A percentile compares a stretch with the other conserved stretches of the same genome.
Conservation (phyloP, 1,140 invertebrate species). For the Eumeta japonica region DNA sequence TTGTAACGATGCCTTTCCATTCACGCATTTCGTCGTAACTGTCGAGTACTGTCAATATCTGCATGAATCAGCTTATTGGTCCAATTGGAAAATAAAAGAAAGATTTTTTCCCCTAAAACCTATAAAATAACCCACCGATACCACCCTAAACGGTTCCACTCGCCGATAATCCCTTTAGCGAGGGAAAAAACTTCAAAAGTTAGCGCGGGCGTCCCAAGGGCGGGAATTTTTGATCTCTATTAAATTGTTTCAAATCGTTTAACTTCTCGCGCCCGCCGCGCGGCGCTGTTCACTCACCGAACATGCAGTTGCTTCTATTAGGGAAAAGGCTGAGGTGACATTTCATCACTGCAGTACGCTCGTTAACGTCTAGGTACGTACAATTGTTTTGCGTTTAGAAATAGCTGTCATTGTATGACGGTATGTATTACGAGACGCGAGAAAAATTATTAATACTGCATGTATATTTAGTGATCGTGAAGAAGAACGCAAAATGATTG, state of each 20-base stretch:
- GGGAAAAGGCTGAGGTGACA: neutral
- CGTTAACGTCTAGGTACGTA: neutral
- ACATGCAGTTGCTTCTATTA: too few relatives aligned
- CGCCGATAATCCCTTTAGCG: constrained; percentile 53
- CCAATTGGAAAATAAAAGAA: constrained; percentile 15
- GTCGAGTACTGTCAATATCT: too few relatives aligned
- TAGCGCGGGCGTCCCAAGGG: constrained; percentile 47
- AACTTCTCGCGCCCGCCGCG: constrained; percentile 47
- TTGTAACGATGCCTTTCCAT: too few relatives aligned
- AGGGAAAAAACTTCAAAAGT: constrained; percentile 57
- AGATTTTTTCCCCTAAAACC: constrained; percentile 38
- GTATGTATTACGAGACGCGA: too few relatives aligned
- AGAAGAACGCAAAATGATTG: too few relatives aligned
- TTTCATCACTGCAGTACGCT: neutral
- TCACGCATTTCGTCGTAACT: too few relatives aligned
- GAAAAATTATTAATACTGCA: too few relatives aligned
- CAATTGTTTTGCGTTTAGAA: too few relatives aligned
- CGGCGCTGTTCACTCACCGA: constrained; percentile 5
- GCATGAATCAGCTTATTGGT: constrained; percentile 1
- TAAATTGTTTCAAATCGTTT: constrained; percentile 59
- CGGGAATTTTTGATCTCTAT: constrained; percentile 56
- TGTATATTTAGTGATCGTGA: too few relatives aligned
- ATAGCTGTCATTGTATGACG: too few relatives aligned
- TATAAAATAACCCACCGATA: constrained; percentile 46
- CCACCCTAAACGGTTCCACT: constrained; percentile 36